A percentile compares a stretch with the other conserved stretches of the same genome.
Evolutionary conservation across 1,140 invertebrate species (phyloP).

Genomic region (Caerostris darwini): DNA sequence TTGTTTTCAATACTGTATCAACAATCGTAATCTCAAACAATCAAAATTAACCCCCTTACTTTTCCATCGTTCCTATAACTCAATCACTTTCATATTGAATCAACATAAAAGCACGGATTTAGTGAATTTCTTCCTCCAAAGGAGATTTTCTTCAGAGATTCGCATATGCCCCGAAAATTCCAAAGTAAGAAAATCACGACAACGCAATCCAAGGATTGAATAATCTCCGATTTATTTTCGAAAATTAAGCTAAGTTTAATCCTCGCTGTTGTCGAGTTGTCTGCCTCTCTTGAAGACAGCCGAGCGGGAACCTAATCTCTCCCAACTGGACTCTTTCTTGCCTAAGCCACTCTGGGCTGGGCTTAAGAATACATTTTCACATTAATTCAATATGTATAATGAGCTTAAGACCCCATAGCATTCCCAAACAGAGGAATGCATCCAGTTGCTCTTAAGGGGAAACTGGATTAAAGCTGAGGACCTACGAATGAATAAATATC

Average conservation of each 20-base stretch:
- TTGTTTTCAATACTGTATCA: too few species aligned
- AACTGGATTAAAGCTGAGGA: background rate
- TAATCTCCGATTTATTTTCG: background rate
- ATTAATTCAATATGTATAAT: constrained; percentile 1
- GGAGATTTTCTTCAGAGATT: too few species aligned
- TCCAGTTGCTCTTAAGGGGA: background rate
- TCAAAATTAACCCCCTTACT: too few species aligned
- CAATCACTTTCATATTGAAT: too few species aligned
- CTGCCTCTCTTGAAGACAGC: background rate
- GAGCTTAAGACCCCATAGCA: background rate
- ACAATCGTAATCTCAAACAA: too few species aligned
- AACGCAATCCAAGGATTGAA: background rate
- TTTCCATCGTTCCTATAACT: too few species aligned
- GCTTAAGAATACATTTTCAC: constrained; percentile 9
- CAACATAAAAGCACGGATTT: too few species aligned
- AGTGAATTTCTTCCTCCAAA: too few species aligned
- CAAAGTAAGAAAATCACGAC: background rate
- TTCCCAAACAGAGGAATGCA: background rate
- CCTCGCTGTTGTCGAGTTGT: constrained; percentile 9
- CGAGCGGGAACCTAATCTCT: background rate
- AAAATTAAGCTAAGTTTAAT: background rate
- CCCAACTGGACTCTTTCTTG: background rate
- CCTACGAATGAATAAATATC: constrained; percentile 21
- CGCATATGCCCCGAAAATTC: too few species aligned
- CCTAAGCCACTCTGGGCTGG: background rate